Base-by-base conservation (phyloP, 2,113 vertebrate genomes). In the Macroglossus sobrinus region DNA sequence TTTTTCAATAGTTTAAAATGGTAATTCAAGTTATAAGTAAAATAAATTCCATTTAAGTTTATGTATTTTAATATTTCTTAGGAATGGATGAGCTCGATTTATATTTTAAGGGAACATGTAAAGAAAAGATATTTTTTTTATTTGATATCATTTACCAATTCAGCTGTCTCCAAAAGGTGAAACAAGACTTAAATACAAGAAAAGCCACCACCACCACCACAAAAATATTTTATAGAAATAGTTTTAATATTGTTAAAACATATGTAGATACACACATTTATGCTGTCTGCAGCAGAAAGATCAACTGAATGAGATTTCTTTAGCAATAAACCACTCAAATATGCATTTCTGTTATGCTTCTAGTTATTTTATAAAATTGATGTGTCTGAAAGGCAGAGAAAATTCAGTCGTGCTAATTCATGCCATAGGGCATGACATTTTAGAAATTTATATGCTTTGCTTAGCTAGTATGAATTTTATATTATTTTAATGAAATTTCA, bases 331-430 rank as follows among this genome's bases (percentile, higher is more conserved):
- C 15, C 80, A 33, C 93, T 76, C 3, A 84, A 89, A 87, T 66
- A 63, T 21, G 2, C 2, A 47, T 63, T 96, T 95, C 89, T 92
- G 57, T 80, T 33, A 64, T 22, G 22, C 1, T 85, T 92, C 63
- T 33, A 9, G 8, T 88, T 16, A 26, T 91, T 79, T 90, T 86
- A 35, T 43, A 91, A 93, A 71, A 8, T 2, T 78, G 16, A 71
- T 59, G 6, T 63, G 57, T 69, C 66, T 96, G 35, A 89, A 97
- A 97, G 90, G 10, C 92, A 76, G 97, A 98, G 86, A 55, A 87
- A 82, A 97, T 98, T 97, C 97, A n/a, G 87, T 97, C 95, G 95
- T 89, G 57, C 96, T 95, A 87, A 59, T 94, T 93, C 71, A 38
- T 97, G 30, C 64, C 89, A 59, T 64, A 97, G 15, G 91, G n/a